phyloP scores from a whole-genome alignment of 92 coral and sea anemone genomes.

The Bergia puertoricense region DNA sequence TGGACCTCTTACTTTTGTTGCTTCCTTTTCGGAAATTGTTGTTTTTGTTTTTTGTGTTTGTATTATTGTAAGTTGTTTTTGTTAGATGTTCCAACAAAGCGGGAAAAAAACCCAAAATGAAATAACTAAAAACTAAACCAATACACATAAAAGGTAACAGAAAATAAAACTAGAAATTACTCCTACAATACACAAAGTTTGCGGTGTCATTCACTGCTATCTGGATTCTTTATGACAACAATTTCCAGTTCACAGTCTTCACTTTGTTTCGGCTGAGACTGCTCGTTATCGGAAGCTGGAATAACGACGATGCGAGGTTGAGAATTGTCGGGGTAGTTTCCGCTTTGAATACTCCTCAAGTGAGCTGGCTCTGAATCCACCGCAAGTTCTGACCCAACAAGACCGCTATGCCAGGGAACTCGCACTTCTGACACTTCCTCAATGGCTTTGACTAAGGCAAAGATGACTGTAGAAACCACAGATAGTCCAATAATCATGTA shows the following conservation, averaged over 20 bases:
- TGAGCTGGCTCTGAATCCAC: neutral
- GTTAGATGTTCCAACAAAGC: too few relatives aligned
- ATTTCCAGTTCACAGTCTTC: constrained; percentile 12
- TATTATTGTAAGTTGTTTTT: too few relatives aligned
- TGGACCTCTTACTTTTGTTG: too few relatives aligned
- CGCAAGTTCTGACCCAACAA: constrained; percentile 15
- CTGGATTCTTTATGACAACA: constrained; percentile 11
- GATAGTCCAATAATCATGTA: constrained; percentile 78
- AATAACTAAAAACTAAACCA: too few relatives aligned
- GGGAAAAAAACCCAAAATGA: too few relatives aligned
- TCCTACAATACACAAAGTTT: too few relatives aligned
- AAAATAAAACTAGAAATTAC: too few relatives aligned
- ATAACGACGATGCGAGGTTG: constrained; percentile 2
- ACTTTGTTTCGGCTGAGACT: neutral
- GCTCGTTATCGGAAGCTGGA: constrained; percentile 4
- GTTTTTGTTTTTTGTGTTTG: too few relatives aligned
- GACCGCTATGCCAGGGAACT: constrained; percentile 41
- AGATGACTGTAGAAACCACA: constrained; percentile 73
- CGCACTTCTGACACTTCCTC: constrained; percentile 74
- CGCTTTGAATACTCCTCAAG: neutral
- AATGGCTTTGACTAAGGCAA: constrained; percentile 72
- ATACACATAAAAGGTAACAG: too few relatives aligned
- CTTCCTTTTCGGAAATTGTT: too few relatives aligned
- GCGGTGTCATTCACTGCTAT: neutral
- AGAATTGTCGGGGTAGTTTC: neutral